Base-by-base conservation (phyloP, 2,113 vertebrate species). In the Danionella cerebrum region DNA sequence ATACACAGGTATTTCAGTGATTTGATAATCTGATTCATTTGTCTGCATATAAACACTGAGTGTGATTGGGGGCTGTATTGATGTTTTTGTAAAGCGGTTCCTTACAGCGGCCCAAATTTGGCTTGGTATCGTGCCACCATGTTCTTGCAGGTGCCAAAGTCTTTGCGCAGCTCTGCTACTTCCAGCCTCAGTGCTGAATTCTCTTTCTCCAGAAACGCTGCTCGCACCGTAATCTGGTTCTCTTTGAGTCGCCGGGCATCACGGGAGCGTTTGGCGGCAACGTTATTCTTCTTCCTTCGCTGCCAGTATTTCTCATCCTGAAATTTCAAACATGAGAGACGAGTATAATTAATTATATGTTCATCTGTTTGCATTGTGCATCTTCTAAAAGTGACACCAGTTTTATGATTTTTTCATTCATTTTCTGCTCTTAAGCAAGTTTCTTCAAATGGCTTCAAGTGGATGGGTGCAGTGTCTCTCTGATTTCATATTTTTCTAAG, bases 281-380 rank as follows among this genome's bases (percentile, higher is more conserved):
- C 47, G 0, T 98, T 98, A 76, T 98, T 98, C 84, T 98, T 98
- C 85, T 93, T 95, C 70, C 96, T 89, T 54, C 94, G 86, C 2
- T 92, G 88, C 96, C 96, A 98, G 14, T 98, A 98, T 38, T 91
- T 95, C 0, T 97, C 95, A 36, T 98, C 93, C 96, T 98, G 73
- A 0, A 53, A 69, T 39, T n/a, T n/a, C n/a, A n/a, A n/a, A n/a
- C n/a, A n/a, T n/a, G n/a, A n/a, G n/a, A n/a, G n/a, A n/a, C n/a
- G n/a, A n/a, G n/a, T n/a, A n/a, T n/a, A n/a, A n/a, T n/a, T n/a
- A n/a, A n/a, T n/a, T n/a, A n/a, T n/a, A n/a, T n/a, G n/a, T n/a
- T n/a, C n/a, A n/a, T n/a, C n/a, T n/a, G n/a, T n/a, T n/a, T n/a
- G n/a, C n/a, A n/a, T n/a, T n/a, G n/a, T n/a, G n/a, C n/a, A n/a